A percentile compares a stretch with the other conserved stretches of the same genome.
These are phyloP conservation scores for Oostethus manadensis DNA, from an alignment of 2,113 vertebrate species.

Conservation along the genomic window DNA sequence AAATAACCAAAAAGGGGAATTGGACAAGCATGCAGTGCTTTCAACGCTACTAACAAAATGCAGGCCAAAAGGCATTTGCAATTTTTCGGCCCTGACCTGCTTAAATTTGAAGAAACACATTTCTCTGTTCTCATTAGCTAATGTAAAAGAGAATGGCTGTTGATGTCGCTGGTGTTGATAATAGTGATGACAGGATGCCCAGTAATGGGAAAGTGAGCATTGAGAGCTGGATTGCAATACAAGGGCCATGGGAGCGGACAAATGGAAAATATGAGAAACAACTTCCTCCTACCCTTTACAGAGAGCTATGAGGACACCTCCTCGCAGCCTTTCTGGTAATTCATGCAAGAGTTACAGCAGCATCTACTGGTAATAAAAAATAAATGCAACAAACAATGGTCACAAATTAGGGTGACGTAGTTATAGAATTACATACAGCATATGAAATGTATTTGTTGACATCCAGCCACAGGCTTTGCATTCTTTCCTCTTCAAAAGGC, in stretches of 20 bases:
- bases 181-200: constrained; percentile 36
- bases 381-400: constrained; percentile 29
- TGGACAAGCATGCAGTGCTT: no score
- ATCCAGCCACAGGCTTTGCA: not conserved
- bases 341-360: constrained; percentile 53
- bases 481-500: no score
- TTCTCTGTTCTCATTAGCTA: not conserved
- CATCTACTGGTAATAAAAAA: constrained; percentile 55
- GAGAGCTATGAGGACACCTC: not conserved
- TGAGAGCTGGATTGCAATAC: constrained; percentile 30
- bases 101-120: no score
- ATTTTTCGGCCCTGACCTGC: no score
- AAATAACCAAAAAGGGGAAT: no score
- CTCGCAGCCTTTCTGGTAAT: not conserved
- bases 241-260: constrained; percentile 30
- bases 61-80: no score
- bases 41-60: no score
- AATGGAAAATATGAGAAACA: constrained; percentile 53
- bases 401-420: constrained; percentile 12
- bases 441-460: constrained; percentile 22
- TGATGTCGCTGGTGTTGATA: constrained; percentile 41
- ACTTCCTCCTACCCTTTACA: constrained; percentile 13
- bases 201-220: constrained; percentile 45
- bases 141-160: constrained; percentile 33
- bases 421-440: constrained; percentile 21